Evolutionary conservation across 2,888 invertebrate genomes (phyloP).

Genomic region (Coremacera marginata): DNA sequence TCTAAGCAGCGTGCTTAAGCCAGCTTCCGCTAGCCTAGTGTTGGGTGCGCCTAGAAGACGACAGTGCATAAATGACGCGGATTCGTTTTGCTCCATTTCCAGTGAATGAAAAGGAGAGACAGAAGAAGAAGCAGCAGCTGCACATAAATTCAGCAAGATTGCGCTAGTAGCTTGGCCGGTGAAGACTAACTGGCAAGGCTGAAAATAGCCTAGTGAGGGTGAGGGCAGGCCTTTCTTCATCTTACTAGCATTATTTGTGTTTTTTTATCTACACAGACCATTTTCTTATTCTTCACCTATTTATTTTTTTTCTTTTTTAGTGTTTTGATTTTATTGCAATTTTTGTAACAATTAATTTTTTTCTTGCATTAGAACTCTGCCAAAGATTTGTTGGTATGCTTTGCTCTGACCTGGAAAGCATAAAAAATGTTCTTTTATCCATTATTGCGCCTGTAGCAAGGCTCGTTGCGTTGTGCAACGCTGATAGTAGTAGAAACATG

Average conservation of each 20-base stretch:
- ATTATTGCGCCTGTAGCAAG: conserved; percentile 17
- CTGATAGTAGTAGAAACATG: conserved; percentile 17
- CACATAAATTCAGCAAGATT: not conserved
- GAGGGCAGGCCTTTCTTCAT: not conserved
- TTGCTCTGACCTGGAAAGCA: conserved; percentile 32
- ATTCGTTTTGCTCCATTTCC: conserved; percentile 5
- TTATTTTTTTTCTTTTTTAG: not conserved
- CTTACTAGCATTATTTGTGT: not conserved
- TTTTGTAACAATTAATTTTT: conserved; percentile 9
- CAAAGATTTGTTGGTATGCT: conserved; percentile 14
- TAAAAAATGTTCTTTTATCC: conserved; percentile 18
- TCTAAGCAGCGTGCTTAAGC: conserved; percentile 23
- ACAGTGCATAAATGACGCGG: not conserved
- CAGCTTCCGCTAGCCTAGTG: conserved; percentile 20
- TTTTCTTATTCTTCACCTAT: not conserved
- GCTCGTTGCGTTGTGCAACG: conserved; percentile 24
- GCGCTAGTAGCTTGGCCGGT: not conserved
- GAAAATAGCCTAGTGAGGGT: too few relatives aligned
- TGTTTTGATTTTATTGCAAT: not conserved
- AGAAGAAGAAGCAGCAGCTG: not conserved
- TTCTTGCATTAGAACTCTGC: not conserved
- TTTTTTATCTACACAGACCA: not conserved
- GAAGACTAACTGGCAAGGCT: too few relatives aligned
- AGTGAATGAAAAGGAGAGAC: not conserved
- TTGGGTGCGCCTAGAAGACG: not conserved